These are phyloP conservation scores for Trachymyrmex septentrionalis DNA, from an alignment of 1,140 invertebrate genomes.

Conservation along the genomic window DNA sequence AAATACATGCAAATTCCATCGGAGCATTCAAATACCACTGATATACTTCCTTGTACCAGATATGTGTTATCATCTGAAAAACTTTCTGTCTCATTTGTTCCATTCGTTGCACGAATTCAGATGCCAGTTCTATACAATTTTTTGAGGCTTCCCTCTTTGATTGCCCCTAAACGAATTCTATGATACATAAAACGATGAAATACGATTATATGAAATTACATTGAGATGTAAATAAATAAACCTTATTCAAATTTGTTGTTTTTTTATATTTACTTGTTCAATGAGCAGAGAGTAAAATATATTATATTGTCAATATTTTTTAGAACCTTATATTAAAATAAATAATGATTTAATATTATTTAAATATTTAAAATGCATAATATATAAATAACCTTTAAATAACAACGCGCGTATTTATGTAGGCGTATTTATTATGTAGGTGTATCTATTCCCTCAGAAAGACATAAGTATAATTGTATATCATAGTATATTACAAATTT, in stretches of 20 bases:
- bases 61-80: slow-evolving; percentile 32
- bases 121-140: slow-evolving; percentile 7
- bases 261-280: background rate
- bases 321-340: background rate
- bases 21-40: background rate
- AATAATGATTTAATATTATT: background rate
- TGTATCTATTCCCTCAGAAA: background rate
- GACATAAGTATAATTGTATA: background rate
- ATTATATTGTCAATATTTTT: background rate
- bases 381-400: background rate
- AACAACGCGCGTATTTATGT: background rate
- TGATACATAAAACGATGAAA: background rate
- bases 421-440: background rate
- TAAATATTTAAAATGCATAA: background rate
- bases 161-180: background rate
- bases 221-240: background rate
- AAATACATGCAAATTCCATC: slow-evolving; percentile 23
- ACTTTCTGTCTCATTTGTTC: background rate
- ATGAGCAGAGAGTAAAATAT: background rate
- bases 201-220: background rate
- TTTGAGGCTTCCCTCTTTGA: slow-evolving; percentile 25
- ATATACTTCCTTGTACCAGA: background rate
- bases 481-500: background rate
- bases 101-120: slow-evolving; percentile 12
- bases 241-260: background rate